phyloP scores from a whole-genome alignment of 2,888 invertebrate genomes.

The Phyto melanocephala region DNA sequence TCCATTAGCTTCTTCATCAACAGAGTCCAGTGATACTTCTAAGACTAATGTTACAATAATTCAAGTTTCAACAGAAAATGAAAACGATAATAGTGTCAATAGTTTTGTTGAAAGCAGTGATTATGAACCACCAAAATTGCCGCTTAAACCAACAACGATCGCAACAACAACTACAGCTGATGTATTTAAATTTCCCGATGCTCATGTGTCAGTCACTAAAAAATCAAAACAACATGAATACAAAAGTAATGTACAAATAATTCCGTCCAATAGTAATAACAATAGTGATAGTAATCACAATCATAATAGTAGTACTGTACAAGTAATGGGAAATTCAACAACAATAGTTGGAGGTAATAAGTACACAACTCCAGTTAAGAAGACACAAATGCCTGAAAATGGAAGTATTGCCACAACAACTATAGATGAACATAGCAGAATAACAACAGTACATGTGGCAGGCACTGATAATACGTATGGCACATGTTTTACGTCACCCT shows the following conservation, averaged over 20 bases:
- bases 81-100: conserved; percentile 48
- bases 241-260: conserved; percentile 79
- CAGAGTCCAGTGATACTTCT: conserved; percentile 63
- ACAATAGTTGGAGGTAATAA: conserved; percentile 69
- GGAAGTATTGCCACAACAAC: conserved; percentile 30
- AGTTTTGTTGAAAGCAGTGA: conserved; percentile 58
- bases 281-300: conserved; percentile 49
- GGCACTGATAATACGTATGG: conserved; percentile 68
- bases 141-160: conserved; percentile 66
- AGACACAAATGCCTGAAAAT: conserved; percentile 62
- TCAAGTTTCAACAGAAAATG: conserved; percentile 80
- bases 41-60: conserved; percentile 82
- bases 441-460: conserved; percentile 76
- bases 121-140: conserved; percentile 70
- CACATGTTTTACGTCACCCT: conserved; percentile 62
- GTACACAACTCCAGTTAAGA: conserved; percentile 74
- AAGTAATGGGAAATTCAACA: conserved; percentile 70
- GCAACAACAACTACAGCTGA: conserved; percentile 70
- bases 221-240: conserved; percentile 71
- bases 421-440: conserved; percentile 68
- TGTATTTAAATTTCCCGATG: conserved; percentile 76
- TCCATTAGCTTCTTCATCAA: conserved; percentile 26
- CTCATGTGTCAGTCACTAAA: conserved; percentile 48
- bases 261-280: conserved; percentile 78
- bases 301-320: conserved; percentile 72